Evolutionary conservation across 2,797 vertebrate genomes (phyloP), one percentile per base, ranked within the genome.

Genomic region (Fratercula arctica): DNA sequence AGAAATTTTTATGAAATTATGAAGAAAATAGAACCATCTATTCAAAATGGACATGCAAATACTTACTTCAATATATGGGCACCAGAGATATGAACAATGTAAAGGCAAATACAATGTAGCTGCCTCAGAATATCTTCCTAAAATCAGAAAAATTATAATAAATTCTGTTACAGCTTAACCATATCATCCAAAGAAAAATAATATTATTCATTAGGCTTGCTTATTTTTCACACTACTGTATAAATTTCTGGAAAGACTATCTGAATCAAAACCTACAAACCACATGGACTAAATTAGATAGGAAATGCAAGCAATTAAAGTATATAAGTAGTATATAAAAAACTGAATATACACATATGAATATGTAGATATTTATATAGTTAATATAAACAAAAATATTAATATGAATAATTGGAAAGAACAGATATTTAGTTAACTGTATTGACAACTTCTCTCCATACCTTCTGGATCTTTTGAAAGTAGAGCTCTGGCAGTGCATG

Each of bases 91-190:
- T 98, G 98, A 96, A 98, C 98, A 96, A 98, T 97, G 78, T 99
- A 99, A 98, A 99, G 98, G 97, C 98, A 99, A 93, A 99, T 98
- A 97, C 98, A 99, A 96, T 98, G 98, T 68, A 99, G 98, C 93
- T 99, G 98, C 75, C 99, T 98, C 67, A 98, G 98, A 96, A 99
- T 98, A 96, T 99, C 98, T 97, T 99, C 98, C 99, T 99, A 95
- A 67, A 95, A 94, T 90, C 78, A 84, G 46, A 82, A 45, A 74
- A 81, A 69, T 70, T 79, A 72, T 63, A 51, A 70, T 33, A 60
- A 50, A 37, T 11, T 18, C 48, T 79, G 35, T 94, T 93, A 91
- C 13, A 64, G 19, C 61, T 76, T 60, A 74, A 73, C 43, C 41
- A 60, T n/a, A 20, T 61, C 29, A 24, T 63, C 72, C 43, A 43